Conservation (phyloP, 2,113 vertebrate species). For the Butorides virescens region DNA sequence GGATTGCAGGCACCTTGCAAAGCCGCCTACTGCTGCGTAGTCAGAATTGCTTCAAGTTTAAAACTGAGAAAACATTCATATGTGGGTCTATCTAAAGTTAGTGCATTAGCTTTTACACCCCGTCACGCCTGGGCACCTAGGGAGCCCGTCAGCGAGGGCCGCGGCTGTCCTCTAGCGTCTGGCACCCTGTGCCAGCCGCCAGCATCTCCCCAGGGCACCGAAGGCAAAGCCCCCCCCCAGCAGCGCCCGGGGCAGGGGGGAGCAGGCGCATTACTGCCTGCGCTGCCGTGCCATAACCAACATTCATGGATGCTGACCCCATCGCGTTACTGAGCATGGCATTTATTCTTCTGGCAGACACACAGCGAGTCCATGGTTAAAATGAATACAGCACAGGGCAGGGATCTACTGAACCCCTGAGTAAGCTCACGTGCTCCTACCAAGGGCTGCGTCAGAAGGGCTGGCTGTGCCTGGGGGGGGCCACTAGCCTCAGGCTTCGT, state of each 20-base stretch:
- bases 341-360: background rate
- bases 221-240: background rate
- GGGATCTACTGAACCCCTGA: background rate
- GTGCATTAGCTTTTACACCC: constrained; percentile 50
- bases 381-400: background rate
- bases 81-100: constrained; percentile 50
- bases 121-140: background rate
- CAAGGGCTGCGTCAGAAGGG: background rate
- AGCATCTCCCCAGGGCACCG: background rate
- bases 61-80: constrained; percentile 72
- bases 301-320: background rate
- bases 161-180: background rate
- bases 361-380: background rate
- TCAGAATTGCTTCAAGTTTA: constrained; percentile 76
- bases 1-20: constrained; percentile 20
- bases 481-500: background rate
- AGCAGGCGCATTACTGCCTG: background rate
- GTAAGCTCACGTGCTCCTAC: background rate
- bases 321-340: background rate
- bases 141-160: background rate
- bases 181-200: background rate
- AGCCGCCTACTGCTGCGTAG: constrained; percentile 45
- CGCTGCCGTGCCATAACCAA: background rate
- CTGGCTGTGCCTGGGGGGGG: background rate
- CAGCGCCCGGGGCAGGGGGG: background rate